These are phyloP conservation scores for Cantharis nigra DNA, from an alignment of 2,888 invertebrate species.

Conservation along the genomic window DNA sequence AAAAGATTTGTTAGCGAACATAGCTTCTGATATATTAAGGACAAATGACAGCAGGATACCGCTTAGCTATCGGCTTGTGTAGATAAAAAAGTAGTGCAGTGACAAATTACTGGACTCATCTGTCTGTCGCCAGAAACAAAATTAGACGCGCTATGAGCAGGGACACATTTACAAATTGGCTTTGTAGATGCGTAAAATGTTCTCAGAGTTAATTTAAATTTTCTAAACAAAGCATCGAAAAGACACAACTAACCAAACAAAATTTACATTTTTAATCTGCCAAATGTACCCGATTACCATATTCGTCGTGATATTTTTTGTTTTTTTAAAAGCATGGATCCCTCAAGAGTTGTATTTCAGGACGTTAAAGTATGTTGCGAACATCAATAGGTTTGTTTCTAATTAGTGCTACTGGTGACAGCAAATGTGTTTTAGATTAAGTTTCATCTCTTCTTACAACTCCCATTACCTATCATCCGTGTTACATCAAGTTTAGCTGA, in stretches of 20 bases:
- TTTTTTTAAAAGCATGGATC: not conserved
- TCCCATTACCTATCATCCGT: not conserved
- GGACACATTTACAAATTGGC: conserved; percentile 30
- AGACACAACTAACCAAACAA: not conserved
- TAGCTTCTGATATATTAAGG: conserved; percentile 27
- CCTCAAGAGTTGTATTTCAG: not conserved
- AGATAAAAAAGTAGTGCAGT: conserved; percentile 31
- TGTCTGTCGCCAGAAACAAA: conserved; percentile 29
- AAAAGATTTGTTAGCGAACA: conserved; percentile 21
- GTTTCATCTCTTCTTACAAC: conserved; percentile 14
- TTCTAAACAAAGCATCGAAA: conserved; percentile 1
- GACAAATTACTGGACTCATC: conserved; percentile 33
- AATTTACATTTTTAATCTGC: not conserved
- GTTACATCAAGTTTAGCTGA: not conserved
- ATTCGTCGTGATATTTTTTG: not conserved
- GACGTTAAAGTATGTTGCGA: conserved; percentile 8
- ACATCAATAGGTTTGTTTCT: conserved; percentile 37
- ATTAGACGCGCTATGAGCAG: conserved; percentile 28
- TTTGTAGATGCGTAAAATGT: conserved; percentile 23
- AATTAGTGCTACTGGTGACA: conserved; percentile 39
- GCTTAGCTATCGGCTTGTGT: conserved; percentile 26
- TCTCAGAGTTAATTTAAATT: conserved; percentile 17
- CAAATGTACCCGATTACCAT: not conserved
- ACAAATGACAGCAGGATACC: conserved; percentile 29
- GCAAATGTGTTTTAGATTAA: conserved; percentile 36